phyloP scores from a whole-genome alignment of 2,888 invertebrate genomes.

The Cryptosula pallasiana region DNA sequence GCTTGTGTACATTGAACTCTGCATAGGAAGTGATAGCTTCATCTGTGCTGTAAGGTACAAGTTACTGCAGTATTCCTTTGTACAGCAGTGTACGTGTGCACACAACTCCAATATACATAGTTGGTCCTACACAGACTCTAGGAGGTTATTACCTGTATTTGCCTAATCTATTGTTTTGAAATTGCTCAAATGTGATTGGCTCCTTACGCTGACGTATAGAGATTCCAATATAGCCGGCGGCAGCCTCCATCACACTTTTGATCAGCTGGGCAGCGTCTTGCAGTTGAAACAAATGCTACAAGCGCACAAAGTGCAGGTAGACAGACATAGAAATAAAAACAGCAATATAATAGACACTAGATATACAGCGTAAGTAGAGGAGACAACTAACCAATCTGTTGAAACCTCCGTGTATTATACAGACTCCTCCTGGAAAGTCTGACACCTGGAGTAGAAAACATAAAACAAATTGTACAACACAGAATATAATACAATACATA shows the following conservation, averaged over 20 bases:
- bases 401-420: slow-evolving; percentile 84
- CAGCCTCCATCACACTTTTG: slow-evolving; percentile 76
- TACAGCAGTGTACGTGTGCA: no score
- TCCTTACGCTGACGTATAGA: slow-evolving; percentile 77
- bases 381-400: slow-evolving; percentile 65
- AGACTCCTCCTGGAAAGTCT: slow-evolving; percentile 87
- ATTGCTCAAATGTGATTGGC: slow-evolving; percentile 78
- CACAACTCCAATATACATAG: no score
- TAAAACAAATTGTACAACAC: no score
- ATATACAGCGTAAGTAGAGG: no score
- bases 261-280: slow-evolving; percentile 80
- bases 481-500: no score
- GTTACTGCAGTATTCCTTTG: no score
- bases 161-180: slow-evolving; percentile 81
- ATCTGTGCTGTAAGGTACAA: slow-evolving; percentile 81
- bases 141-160: slow-evolving; percentile 75
- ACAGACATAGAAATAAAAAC: no score
- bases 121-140: no score
- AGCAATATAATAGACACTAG: no score
- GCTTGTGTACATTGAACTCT: slow-evolving; percentile 93
- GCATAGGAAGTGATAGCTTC: slow-evolving; percentile 91
- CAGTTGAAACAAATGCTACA: slow-evolving; percentile 78
- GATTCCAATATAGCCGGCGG: slow-evolving; percentile 73
- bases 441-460: slow-evolving; percentile 65
- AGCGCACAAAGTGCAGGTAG: no score